Percentiles rank a stretch among this genome's conserved stretches.
These are phyloP conservation scores for Sarotherodon lohbergeri DNA, from an alignment of 2,113 vertebrate genomes.

Conservation along the genomic window DNA sequence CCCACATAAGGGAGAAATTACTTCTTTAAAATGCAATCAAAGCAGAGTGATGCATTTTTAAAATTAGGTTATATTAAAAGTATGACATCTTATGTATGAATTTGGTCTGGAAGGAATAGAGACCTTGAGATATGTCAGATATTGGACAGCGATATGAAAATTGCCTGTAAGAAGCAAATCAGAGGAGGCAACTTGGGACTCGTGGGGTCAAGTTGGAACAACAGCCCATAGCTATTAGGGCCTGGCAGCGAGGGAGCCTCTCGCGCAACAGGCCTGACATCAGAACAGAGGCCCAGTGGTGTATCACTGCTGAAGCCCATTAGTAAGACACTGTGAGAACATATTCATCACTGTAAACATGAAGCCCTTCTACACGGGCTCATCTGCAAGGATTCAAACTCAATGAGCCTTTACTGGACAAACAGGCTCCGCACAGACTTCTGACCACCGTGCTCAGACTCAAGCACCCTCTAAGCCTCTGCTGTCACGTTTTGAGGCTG, in stretches of 20 bases:
- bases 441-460: neutral
- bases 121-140: slow-evolving; percentile 48
- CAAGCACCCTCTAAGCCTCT: neutral
- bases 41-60: neutral
- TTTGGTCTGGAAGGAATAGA: neutral
- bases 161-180: slow-evolving; percentile 41
- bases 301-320: neutral
- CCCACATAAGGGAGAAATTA: slow-evolving; percentile 40
- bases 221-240: slow-evolving; percentile 22
- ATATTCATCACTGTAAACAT: slow-evolving; percentile 16
- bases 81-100: neutral
- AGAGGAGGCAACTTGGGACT: slow-evolving; percentile 14
- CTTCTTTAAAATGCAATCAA: neutral
- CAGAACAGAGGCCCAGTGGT: slow-evolving; percentile 3
- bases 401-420: slow-evolving; percentile 45
- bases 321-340: slow-evolving; percentile 13
- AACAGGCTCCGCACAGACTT: slow-evolving; percentile 22
- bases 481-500: slow-evolving; percentile 2
- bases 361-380: neutral
- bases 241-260: slow-evolving; percentile 22
- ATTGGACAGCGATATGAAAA: slow-evolving; percentile 45
- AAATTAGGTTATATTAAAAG: neutral
- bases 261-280: neutral
- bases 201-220: slow-evolving; percentile 43
- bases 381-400: slow-evolving; percentile 4